A percentile compares a stretch with the other conserved stretches of the same genome.
Evolutionary conservation across 1,140 invertebrate genomes (phyloP).

Genomic region (Melanaphis sacchari): DNA sequence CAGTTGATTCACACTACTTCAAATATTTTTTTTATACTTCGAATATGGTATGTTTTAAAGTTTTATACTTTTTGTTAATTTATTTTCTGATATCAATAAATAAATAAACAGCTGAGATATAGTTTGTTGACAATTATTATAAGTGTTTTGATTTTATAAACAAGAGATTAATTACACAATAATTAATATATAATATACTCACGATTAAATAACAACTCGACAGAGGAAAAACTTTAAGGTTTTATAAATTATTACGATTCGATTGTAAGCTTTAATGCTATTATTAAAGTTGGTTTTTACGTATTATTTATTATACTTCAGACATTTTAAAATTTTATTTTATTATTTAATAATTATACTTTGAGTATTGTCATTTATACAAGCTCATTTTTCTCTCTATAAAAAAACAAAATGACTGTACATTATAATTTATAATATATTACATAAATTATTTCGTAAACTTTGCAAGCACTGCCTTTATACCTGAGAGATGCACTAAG

Average conservation of each 20-base stretch:
- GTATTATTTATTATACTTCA: neutral
- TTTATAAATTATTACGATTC: neutral
- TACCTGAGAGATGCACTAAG: neutral
- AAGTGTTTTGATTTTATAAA: neutral
- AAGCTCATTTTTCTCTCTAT: neutral
- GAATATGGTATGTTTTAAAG: neutral
- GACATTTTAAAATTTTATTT: neutral
- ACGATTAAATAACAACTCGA: neutral
- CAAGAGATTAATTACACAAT: neutral
- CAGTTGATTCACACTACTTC: neutral
- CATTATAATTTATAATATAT: neutral
- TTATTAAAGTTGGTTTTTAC: neutral
- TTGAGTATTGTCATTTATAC: neutral
- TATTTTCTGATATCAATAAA: neutral
- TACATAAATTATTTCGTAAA: neutral
- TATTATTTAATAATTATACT: too few species aligned
- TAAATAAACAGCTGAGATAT: neutral
- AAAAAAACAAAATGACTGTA: neutral
- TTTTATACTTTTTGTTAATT: neutral
- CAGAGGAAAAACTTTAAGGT: neutral
- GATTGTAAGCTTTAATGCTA: neutral
- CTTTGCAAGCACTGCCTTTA: neutral
- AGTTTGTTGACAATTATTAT: neutral
- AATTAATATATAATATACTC: neutral
- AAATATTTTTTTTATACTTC: neutral